Evolutionary conservation across 2,113 vertebrate species (phyloP), one percentile per base, ranked within the genome.

Genomic region (Calonectris borealis): DNA sequence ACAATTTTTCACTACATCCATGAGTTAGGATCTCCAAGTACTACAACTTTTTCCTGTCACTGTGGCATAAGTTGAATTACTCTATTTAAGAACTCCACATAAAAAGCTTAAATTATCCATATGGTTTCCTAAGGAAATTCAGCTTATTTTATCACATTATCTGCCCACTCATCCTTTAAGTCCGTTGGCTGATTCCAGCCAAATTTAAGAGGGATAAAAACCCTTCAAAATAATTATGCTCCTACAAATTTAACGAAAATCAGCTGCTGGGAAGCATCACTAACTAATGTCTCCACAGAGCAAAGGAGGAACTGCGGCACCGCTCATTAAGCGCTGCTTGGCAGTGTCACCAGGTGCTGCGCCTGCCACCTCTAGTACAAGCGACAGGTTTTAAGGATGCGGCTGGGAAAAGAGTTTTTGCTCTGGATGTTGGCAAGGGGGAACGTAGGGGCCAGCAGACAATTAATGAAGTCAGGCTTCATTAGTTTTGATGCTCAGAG

Each of bases 261-360:
- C 60, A 82, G 38, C 29, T 84, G n/a, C 64, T 86, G 64, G 49
- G 20, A 94, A 92, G 10, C 54, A 29, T 48, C 42, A 83, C 44
- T 65, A 86, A 46, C 85, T 90, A 48, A 66, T 40, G 42, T 16
- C 32, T 86, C 42, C 83, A 46, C 21, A 73, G 60, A 84, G n/a
- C 36, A 84, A 44, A 25, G 55, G 13, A 64, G 38, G 55, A 88
- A 60, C 46, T 14, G 36, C 20, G 5, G 29, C 16, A 85, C 26
- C 6, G 0, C 25, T 79, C 1, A 0, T 24, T 31, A 60, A 61
- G 49, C 8, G 2, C 36, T 49, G 21, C 44, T n/a, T 7, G 32
- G 86, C 54, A 62, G 31, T 5, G 26, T 40, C 80, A 72, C 46
- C n/a, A 42, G 48, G 78, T 85, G 61, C 73, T 78, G 46, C 3